Percentiles rank a stretch among this genome's conserved stretches.
Evolutionary conservation across 2,888 invertebrate species (phyloP).

Genomic region (Drosophila pseudotalamancana): DNA sequence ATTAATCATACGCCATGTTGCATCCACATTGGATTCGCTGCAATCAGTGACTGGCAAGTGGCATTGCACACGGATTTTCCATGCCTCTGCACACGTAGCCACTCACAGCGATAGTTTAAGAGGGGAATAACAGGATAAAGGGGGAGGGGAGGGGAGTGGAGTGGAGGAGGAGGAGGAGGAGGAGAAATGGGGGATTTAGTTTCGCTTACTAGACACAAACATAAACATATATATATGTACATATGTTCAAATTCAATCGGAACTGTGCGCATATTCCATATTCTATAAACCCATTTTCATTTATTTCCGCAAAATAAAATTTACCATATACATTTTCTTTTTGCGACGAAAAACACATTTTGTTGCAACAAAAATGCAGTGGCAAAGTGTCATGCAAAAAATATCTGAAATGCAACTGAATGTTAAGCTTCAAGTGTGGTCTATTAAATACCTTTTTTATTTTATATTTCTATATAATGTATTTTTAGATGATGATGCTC

Average conservation of each 20-base stretch:
- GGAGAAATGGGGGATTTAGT: too few species aligned
- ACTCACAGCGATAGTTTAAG: conserved; percentile 18
- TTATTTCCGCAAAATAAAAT: conserved; percentile 19
- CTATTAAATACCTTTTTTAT: not conserved
- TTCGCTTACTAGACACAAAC: not conserved
- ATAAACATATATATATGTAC: conserved; percentile 1
- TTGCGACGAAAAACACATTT: conserved; percentile 2
- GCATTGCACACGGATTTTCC: conserved; percentile 71
- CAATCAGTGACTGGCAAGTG: conserved; percentile 60
- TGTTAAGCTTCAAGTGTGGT: not conserved
- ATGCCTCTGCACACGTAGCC: conserved; percentile 59
- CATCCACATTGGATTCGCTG: conserved; percentile 54
- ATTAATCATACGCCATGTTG: conserved; percentile 75
- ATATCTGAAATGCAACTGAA: not conserved
- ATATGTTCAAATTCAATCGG: conserved; percentile 25
- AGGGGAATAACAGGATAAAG: not conserved
- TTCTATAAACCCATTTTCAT: conserved; percentile 12
- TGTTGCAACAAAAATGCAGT: not conserved
- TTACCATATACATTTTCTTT: not conserved
- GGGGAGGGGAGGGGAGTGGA: not conserved
- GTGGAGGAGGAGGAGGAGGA: not conserved
- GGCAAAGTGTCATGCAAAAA: not conserved
- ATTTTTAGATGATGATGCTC: too few species aligned
- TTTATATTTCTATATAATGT: too few species aligned
- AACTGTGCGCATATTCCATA: conserved; percentile 20